Conservation (phyloP, 2,113 vertebrate genomes). For the Sturnus vulgaris region DNA sequence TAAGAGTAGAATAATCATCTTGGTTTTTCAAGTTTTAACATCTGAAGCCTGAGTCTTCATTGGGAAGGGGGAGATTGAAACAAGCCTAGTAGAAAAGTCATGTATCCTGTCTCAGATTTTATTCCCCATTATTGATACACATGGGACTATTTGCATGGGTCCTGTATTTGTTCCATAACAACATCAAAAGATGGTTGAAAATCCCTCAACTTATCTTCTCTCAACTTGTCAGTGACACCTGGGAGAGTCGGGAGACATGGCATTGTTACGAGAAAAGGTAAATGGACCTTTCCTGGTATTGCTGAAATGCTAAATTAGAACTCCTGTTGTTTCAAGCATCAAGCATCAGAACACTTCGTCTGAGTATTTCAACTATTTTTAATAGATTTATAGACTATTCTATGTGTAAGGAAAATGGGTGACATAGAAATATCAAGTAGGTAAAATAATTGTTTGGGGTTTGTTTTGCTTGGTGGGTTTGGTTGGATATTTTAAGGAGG, state of each 20-base stretch:
- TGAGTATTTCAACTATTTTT: background rate
- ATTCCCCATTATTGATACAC: background rate
- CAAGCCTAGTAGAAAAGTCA: background rate
- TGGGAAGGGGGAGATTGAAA: background rate
- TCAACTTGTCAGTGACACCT: background rate
- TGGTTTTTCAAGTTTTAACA: background rate
- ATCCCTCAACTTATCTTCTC: background rate
- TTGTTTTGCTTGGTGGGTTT: background rate
- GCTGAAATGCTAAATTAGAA: background rate
- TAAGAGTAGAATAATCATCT: background rate
- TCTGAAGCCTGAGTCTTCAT: background rate
- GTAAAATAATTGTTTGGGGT: background rate
- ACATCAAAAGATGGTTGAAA: background rate
- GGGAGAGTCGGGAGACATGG: background rate
- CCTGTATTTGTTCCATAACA: background rate
- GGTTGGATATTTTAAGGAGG: background rate
- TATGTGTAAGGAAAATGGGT: background rate
- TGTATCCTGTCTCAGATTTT: background rate
- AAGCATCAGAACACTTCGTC: background rate
- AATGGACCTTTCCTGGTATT: background rate
- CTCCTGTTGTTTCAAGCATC: background rate
- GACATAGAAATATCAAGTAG: background rate
- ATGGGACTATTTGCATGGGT: background rate
- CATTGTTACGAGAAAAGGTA: background rate
- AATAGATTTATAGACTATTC: background rate